These are phyloP conservation scores for Heliocidaris tuberculata DNA, from an alignment of 35 echinoderm and acorn worm species.

Conservation along the genomic window DNA sequence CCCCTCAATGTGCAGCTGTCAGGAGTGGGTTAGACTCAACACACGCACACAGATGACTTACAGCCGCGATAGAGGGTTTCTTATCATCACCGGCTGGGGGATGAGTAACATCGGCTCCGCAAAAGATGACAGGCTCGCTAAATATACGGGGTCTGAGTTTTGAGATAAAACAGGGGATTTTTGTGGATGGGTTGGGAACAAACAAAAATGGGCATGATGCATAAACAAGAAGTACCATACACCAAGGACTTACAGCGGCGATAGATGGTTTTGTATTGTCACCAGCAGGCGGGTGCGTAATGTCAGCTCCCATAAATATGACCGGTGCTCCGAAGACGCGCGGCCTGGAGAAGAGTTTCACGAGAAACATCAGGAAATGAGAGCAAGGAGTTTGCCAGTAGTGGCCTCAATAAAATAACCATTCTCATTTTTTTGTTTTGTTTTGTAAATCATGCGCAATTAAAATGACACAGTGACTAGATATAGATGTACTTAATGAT, in stretches of 20 bases:
- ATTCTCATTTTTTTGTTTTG: background rate
- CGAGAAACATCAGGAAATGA: background rate
- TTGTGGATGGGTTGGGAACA: background rate
- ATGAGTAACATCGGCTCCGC: conserved; percentile 96
- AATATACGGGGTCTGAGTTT: conserved; percentile 82
- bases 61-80: conserved; percentile 95
- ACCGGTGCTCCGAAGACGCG: conserved; percentile 84
- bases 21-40: conserved; percentile 4
- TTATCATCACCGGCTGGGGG: conserved; percentile 94
- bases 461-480: too few relatives aligned
- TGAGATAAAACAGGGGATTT: conserved; percentile 42
- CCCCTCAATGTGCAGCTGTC: background rate
- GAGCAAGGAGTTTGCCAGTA: background rate
- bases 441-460: background rate
- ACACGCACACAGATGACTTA: conserved; percentile 57
- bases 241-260: conserved; percentile 77
- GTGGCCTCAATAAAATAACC: background rate
- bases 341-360: conserved; percentile 61
- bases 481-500: too few relatives aligned
- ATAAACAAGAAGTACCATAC: background rate
- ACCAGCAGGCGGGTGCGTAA: conserved; percentile 95
- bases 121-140: conserved; percentile 90
- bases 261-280: conserved; percentile 94
- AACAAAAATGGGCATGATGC: background rate
- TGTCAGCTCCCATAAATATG: conserved; percentile 95